Percentiles rank a stretch among this genome's conserved stretches.
phyloP scores from a whole-genome alignment of 1,140 invertebrate genomes.

The Drosophila nebulosa region DNA sequence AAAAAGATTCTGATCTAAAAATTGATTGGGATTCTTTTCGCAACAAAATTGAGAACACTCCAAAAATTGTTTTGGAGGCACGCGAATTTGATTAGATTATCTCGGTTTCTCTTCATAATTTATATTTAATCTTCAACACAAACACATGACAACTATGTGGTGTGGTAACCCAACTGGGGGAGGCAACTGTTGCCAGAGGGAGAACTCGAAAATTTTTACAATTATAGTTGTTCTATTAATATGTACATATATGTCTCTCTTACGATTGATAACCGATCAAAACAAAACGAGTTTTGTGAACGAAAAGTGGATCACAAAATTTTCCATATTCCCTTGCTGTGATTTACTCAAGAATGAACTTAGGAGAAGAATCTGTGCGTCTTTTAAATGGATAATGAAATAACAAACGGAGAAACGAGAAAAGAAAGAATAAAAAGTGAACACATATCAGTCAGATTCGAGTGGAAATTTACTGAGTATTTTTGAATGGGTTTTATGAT shows the following conservation, averaged over 20 bases:
- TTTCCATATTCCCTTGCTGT: neutral
- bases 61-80: neutral
- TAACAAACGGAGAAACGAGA: neutral
- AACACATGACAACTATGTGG: slow-evolving; percentile 21
- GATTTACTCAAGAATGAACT: no score
- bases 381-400: slow-evolving; percentile 11
- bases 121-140: slow-evolving; percentile 36
- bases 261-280: neutral
- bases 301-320: neutral
- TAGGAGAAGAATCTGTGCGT: no score
- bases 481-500: neutral
- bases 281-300: neutral
- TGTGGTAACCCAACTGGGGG: neutral
- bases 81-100: slow-evolving; percentile 49
- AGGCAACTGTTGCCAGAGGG: neutral
- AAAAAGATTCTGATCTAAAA: neutral
- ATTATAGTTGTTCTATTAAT: neutral
- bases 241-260: neutral
- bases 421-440: neutral
- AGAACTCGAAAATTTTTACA: neutral
- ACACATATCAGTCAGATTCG: slow-evolving; percentile 14
- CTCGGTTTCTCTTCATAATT: slow-evolving; percentile 46
- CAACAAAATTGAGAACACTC: neutral
- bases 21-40: neutral
- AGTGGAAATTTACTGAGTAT: slow-evolving; percentile 36